Evolutionary conservation across 1,140 invertebrate genomes (phyloP).

Genomic region (Steinernema feltiae): DNA sequence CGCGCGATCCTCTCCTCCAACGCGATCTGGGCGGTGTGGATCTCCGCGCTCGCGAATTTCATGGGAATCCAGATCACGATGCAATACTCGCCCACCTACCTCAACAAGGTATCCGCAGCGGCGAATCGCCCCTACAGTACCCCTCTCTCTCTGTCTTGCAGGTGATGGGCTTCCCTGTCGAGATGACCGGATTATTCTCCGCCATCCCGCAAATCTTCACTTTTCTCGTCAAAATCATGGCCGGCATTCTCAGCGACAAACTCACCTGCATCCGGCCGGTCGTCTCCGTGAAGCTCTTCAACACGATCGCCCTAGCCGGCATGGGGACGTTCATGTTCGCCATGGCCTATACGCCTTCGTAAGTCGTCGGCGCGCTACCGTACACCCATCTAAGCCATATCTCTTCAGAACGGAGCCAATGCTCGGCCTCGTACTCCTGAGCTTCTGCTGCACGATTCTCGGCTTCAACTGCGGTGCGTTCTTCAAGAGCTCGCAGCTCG

Average conservation of each 20-base stretch:
- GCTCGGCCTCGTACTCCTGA: conserved; percentile 22
- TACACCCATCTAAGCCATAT: not conserved
- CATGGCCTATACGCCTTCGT: conserved; percentile 13
- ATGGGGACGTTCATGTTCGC: conserved; percentile 23
- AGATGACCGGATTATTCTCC: conserved; percentile 22
- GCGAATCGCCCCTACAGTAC: not conserved
- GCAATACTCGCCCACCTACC: conserved; percentile 28
- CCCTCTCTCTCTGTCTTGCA: not conserved
- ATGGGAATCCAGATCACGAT: conserved; percentile 28
- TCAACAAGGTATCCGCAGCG: conserved; percentile 16
- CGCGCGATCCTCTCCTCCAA: conserved; percentile 14
- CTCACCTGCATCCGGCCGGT: conserved; percentile 14
- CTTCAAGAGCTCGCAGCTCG: conserved; percentile 23
- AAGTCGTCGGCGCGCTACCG: not conserved
- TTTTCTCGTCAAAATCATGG: conserved; percentile 19
- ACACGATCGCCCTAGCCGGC: conserved; percentile 20
- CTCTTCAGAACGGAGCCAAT: conserved; percentile 8
- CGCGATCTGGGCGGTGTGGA: conserved; percentile 22
- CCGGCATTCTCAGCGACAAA: conserved; percentile 24
- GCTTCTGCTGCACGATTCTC: conserved; percentile 21
- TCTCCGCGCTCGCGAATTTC: conserved; percentile 23
- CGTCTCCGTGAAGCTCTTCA: conserved; percentile 22
- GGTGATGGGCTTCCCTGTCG: conserved; percentile 26
- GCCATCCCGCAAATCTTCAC: conserved; percentile 25
- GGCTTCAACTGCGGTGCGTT: conserved; percentile 32